A percentile compares a stretch with the other conserved stretches of the same genome.
These are phyloP conservation scores for Neogale vison DNA, from an alignment of 2,113 vertebrate species.

Conservation along the genomic window DNA sequence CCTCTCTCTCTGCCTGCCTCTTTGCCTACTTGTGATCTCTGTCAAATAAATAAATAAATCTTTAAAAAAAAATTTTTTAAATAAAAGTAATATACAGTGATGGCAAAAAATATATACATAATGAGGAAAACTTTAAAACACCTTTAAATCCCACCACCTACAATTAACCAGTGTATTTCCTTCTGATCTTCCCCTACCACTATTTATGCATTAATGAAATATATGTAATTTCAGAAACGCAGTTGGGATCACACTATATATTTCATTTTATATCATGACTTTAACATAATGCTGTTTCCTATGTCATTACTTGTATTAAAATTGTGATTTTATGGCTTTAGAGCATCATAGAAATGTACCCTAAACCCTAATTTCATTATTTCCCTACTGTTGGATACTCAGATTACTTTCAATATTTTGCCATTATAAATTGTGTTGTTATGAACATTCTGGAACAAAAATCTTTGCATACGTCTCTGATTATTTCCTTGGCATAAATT, in stretches of 20 bases:
- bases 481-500: conserved; percentile 27
- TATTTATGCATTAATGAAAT: conserved; percentile 36
- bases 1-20: too few relatives aligned
- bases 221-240: conserved; percentile 33
- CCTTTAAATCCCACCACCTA: not conserved
- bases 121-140: not conserved
- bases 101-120: not conserved
- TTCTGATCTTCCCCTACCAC: not conserved
- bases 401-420: conserved; percentile 34
- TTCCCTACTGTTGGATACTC: not conserved
- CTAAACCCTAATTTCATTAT: conserved; percentile 2
- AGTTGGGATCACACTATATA: not conserved
- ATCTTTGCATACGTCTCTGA: conserved; percentile 2
- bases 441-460: conserved; percentile 48
- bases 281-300: conserved; percentile 11
- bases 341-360: not conserved
- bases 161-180: not conserved
- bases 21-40: too few relatives aligned
- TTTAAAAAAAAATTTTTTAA: not conserved
- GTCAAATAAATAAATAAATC: too few relatives aligned
- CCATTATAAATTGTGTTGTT: conserved; percentile 13
- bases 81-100: not conserved
- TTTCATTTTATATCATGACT: not conserved
- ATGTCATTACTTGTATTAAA: conserved; percentile 1
- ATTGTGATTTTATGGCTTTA: not conserved